Conservation (phyloP, 1,140 invertebrate genomes). For the Drosophila repletoides region DNA sequence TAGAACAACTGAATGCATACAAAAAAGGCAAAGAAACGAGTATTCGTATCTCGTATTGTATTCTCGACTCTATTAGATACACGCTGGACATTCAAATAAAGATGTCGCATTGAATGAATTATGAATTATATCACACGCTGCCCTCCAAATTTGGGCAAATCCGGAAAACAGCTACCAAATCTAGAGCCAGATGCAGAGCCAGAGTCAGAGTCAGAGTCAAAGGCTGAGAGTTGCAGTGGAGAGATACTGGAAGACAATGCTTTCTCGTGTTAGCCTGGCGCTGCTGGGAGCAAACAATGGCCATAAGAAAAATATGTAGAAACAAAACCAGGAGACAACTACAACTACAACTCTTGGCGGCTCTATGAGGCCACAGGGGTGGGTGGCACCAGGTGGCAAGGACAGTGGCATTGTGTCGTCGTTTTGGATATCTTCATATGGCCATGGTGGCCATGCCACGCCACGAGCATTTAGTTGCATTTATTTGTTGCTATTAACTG, state of each 20-base stretch:
- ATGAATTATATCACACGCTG: constrained; percentile 79
- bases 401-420: constrained; percentile 79
- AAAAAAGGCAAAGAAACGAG: too few relatives aligned
- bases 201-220: neutral
- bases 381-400: constrained; percentile 46
- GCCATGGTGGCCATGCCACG: constrained; percentile 32
- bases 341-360: constrained; percentile 18
- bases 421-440: constrained; percentile 81
- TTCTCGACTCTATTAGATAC: constrained; percentile 54
- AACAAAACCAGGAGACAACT: constrained; percentile 23
- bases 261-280: constrained; percentile 20
- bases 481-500: constrained; percentile 82
- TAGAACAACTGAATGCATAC: neutral
- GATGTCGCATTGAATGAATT: constrained; percentile 74
- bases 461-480: constrained; percentile 79
- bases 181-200: neutral
- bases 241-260: constrained; percentile 58
- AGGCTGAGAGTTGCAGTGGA: constrained; percentile 19
- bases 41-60: neutral
- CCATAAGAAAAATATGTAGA: constrained; percentile 53
- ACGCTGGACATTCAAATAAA: constrained; percentile 64
- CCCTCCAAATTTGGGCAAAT: constrained; percentile 70
- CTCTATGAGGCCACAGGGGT: constrained; percentile 11
- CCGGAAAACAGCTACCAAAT: constrained; percentile 26
- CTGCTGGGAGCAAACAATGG: constrained; percentile 63